Base-by-base conservation (phyloP, 2,113 vertebrate species). In the Alaudala cheleensis region DNA sequence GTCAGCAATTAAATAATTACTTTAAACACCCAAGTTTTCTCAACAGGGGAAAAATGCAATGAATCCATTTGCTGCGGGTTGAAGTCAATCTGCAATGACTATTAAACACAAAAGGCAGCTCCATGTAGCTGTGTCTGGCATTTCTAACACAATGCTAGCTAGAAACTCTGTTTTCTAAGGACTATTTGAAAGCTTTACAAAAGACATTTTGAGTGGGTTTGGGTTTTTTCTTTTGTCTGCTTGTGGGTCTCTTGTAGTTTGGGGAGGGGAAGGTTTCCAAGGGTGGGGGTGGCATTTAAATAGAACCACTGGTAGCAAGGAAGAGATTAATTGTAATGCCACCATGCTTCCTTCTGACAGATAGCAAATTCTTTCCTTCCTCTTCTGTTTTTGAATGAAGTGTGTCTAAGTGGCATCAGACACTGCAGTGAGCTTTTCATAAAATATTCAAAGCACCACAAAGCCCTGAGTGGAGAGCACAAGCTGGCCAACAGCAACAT, bases 211-310 rank as follows among this genome's bases (percentile, higher is more conserved):
- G 26, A 10, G 49, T 33, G 37, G 40, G 14, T 9, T 51, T 64
- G 39, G 12, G 2, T 1, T 33, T 42, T 49, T 70, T 14, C 9
- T 16, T 28, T 70, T 42, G 4, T 17, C 64, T 60, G 26, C 39
- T 77, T 53, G n/a, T 31, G 39, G 29, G 13, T 7, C 7, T 11
- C 11, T 31, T 58, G 23, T 34, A 3, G 8, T 57, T 49, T 26
- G 22, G 5, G 45, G 2, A n/a, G 10, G 3, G 11, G 12, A 5
- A 11, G 9, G 3, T 20, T 14, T 16, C 11, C 11, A 47, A 8
- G 18, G 7, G 7, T 19, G 6, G 24, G 8, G 5, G 2, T 16
- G 8, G 25, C 57, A 56, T 72, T 76, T 65, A 77, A 95, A 51
- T 29, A 83, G 45, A 86, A 67, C 44, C 61, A 33, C 9, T 42